phyloP scores from a whole-genome alignment of 2,888 invertebrate genomes.

The Cybosia mesomella region DNA sequence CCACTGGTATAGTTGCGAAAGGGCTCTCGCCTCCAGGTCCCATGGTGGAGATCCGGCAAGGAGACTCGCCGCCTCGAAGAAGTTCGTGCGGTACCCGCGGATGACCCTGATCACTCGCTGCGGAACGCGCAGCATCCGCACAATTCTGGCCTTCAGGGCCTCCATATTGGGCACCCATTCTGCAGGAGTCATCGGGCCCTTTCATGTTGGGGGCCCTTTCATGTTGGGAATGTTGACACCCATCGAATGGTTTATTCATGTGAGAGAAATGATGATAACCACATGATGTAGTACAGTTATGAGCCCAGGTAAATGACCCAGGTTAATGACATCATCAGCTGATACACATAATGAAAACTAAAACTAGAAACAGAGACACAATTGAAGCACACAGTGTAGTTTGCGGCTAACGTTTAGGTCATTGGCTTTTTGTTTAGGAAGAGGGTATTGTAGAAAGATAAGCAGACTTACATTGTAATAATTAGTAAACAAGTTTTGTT shows the following conservation, averaged over 20 bases:
- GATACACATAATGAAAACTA: conserved; percentile 6
- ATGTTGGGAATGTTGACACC: too few species aligned
- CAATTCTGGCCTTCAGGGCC: too few species aligned
- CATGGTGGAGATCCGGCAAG: too few species aligned
- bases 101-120: too few species aligned
- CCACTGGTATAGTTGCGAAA: too few species aligned
- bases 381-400: conserved; percentile 11
- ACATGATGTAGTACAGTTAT: conserved; percentile 3
- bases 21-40: too few species aligned
- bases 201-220: too few species aligned
- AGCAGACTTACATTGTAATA: not conserved
- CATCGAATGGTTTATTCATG: not conserved
- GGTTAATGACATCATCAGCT: conserved; percentile 10
- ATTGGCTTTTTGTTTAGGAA: conserved; percentile 1
- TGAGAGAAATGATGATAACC: not conserved
- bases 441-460: not conserved
- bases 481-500: not conserved
- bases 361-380: conserved; percentile 12
- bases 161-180: too few species aligned
- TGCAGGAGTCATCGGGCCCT: too few species aligned
- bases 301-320: not conserved
- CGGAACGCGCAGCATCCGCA: too few species aligned
- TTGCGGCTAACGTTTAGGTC: conserved; percentile 12
- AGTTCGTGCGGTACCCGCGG: too few species aligned
- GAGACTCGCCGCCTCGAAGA: too few species aligned